A percentile compares a stretch with the other conserved stretches of the same genome.
These are phyloP conservation scores for Pseudeuparius sepicola DNA, from an alignment of 2,888 invertebrate genomes.

Conservation along the genomic window DNA sequence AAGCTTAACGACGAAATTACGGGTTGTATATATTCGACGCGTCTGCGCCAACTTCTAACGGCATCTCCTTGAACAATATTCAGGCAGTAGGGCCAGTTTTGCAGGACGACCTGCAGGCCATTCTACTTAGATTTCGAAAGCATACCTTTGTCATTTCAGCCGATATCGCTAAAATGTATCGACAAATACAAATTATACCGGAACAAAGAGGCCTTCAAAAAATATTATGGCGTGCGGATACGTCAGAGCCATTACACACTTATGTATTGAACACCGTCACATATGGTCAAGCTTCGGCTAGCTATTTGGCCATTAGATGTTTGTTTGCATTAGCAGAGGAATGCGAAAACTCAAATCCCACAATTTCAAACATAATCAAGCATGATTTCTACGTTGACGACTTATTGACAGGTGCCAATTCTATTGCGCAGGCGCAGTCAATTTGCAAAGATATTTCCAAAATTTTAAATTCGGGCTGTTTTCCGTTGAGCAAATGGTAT, in stretches of 20 bases:
- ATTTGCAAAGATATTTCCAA: constrained; percentile 4
- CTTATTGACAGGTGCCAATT: constrained; percentile 4
- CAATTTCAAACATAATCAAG: constrained; percentile 4
- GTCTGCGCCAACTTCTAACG: too few species aligned
- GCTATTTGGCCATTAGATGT: too few species aligned
- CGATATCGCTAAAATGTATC: constrained; percentile 13
- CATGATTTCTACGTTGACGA: constrained; percentile 9
- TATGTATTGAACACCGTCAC: constrained; percentile 8
- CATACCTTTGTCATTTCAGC: constrained; percentile 4
- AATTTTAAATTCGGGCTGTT: constrained; percentile 5
- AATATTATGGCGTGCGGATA: constrained; percentile 10
- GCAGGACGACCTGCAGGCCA: constrained; percentile 4
- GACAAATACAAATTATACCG: constrained; percentile 9
- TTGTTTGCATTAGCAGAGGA: constrained; percentile 11
- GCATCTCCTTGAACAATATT: too few species aligned
- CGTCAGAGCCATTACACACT: constrained; percentile 1
- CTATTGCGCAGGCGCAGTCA: constrained; percentile 4
- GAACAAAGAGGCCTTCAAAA: constrained; percentile 7
- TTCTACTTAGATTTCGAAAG: constrained; percentile 3
- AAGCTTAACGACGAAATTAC: too few species aligned
- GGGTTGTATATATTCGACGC: too few species aligned
- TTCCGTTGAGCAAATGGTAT: constrained; percentile 7
- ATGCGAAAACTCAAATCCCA: background rate
- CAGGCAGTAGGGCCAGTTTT: constrained; percentile 7
- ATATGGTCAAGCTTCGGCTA: constrained; percentile 7